Percentiles rank a stretch among this genome's conserved stretches.
Evolutionary conservation across 2,113 vertebrate genomes (phyloP).

Genomic region (Nothoprocta pentlandii): DNA sequence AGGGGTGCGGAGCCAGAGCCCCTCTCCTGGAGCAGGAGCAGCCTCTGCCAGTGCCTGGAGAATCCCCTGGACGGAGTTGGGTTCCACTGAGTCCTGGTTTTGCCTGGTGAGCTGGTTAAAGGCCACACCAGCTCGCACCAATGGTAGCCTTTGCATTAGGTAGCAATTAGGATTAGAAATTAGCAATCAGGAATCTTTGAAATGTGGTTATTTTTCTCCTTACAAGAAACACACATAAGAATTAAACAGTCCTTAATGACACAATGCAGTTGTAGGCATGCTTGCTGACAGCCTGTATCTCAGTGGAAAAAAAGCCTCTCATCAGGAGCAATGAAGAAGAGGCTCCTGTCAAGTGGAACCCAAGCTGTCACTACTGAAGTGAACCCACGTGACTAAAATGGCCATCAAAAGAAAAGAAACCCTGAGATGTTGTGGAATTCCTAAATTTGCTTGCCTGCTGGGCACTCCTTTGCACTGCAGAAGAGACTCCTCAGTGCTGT

Average conservation of each 20-base stretch:
- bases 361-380: not conserved
- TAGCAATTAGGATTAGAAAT: not conserved
- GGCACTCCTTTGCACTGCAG: not conserved
- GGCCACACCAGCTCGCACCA: constrained; percentile 33
- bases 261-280: not conserved
- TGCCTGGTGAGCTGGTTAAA: constrained; percentile 14
- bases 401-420: not conserved
- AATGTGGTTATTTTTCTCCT: constrained; percentile 9
- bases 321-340: not conserved
- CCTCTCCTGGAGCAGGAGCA: too few relatives aligned
- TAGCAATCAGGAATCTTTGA: not conserved
- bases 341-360: not conserved
- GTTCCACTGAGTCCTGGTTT: not conserved
- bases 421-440: too few relatives aligned
- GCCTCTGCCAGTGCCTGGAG: too few relatives aligned
- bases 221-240: not conserved
- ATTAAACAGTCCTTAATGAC: not conserved
- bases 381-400: not conserved
- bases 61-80: too few relatives aligned
- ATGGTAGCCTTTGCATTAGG: constrained; percentile 9
- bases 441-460: not conserved
- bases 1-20: not conserved
- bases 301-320: not conserved
- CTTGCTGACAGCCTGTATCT: not conserved
- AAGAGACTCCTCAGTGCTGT: not conserved